Base-by-base conservation (phyloP, 1,140 invertebrate species). In the Drosophila auraria region DNA sequence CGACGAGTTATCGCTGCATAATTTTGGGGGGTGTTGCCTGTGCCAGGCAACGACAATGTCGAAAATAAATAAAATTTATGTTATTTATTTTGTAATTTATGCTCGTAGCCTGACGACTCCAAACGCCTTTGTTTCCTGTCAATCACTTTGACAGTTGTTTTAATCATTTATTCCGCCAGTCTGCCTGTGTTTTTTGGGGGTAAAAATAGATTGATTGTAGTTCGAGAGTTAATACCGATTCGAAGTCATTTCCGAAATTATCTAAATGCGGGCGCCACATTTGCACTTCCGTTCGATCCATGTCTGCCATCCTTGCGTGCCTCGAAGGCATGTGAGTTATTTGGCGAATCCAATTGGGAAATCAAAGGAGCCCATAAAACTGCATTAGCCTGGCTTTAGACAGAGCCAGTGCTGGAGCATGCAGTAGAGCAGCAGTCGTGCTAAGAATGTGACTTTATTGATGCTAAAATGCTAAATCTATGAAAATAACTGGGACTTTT, bases 11-110 rank as follows among this genome's bases (percentile, higher is more conserved):
- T 62, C 79, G 60, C 56, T 78, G 61, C 66, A 79, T 79, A 72
- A 66, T 71, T 68, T 69, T 80, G 9, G 63, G 40, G 5, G 53
- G 42, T 44, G 30, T 25, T 33, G 27, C 27, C 45, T 61, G 60
- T 81, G 81, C 84, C 81, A 75, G 84, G 84, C 84, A 89, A 75
- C 78, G 84, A 80, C 83, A 83, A 80, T 74, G 62, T 73, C 51
- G 62, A 44, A 58, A 50, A 60, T 61, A 63, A 57, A 82, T 54
- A n/a, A 64, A 69, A 87, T 87, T 81, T 83, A 87, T 87, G 84
- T 66, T 87, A 87, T 87, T 87, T 87, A 87, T 87, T 87, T 81
- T 69, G 84, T 81, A 89, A 87, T 89, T 83, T 83, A 89, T 87
- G 76, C 78, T 78, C 72, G 70, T 79, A 71, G 65, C 68, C 53